Base-by-base conservation (phyloP, 2,888 invertebrate species). In the Cataglyphis rosenhaueri region DNA sequence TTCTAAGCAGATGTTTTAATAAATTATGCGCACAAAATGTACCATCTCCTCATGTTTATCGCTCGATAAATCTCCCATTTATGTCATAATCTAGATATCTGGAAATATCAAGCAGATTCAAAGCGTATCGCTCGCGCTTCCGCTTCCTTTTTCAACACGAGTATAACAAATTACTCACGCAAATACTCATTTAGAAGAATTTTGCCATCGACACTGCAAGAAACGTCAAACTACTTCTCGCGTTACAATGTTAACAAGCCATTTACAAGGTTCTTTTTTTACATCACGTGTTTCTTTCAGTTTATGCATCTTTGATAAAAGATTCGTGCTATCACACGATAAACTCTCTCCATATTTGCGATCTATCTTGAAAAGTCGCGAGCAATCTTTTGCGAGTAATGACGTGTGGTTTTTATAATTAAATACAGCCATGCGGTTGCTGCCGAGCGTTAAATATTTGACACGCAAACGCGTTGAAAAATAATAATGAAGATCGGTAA, bases 391-490 rank as follows among this genome's bases (percentile, higher is more conserved):
- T 48, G 71, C 21, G n/a, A n/a, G 52, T 64, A 83, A 81, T 48
- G 71, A 81, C 64, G 59, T 83, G 41, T 71, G 55, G 41, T 64
- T 29, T n/a, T 81, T n/a, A 25, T 29, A 41, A 55, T 38, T 35
- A 81, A 86, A 83, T 82, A 82, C 62, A 18, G 10, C 73, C 62
- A 78, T 38, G 55, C 29, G 21, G 2, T 15, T 18, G 12, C 8
- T 29, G 29, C 25, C 18, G 66, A 38, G 74, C 65, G 79, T 87
- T 81, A 81, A 85, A 79, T 75, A 48, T 44, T 75, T 57, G 48
- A 41, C 25, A 44, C 66, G 74, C 81, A 44, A 78, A 29, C 35
- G 12, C 57, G 38, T 32, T 64, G 15, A 70, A 44, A 75, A 32
- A 29, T 25, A 62, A 73, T 35, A 61, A 52, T 75, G 75, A 55